These are phyloP conservation scores for Syncerus caffer DNA, from an alignment of 2,797 vertebrate genomes.

Conservation along the genomic window DNA sequence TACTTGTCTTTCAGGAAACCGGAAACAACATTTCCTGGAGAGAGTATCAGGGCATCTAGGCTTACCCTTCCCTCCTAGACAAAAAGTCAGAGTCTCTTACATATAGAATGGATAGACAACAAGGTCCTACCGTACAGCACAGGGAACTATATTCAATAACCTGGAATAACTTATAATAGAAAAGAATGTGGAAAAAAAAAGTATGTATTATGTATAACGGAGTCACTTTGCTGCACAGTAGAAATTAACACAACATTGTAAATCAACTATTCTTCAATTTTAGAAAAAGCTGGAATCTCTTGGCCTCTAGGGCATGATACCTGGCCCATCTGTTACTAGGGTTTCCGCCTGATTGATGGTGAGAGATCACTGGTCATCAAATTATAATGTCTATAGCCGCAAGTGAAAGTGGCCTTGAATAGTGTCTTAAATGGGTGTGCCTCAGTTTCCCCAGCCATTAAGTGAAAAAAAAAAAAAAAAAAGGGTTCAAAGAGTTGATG, in stretches of 20 bases:
- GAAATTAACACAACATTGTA: not conserved
- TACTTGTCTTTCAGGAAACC: not conserved
- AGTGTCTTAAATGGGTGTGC: not conserved
- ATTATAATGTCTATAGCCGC: not conserved
- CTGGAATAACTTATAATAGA: not conserved
- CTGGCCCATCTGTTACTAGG: not conserved
- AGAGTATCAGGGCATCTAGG: not conserved
- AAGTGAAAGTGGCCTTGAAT: not conserved
- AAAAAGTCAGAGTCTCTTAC: not conserved
- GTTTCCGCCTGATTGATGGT: not conserved
- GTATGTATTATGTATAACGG: not conserved
- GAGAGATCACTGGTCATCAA: not conserved
- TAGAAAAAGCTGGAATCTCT: not conserved
- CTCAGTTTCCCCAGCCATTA: constrained; percentile 41
- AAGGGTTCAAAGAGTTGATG: not conserved
- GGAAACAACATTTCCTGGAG: constrained; percentile 38
- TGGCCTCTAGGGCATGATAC: not conserved
- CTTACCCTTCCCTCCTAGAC: not conserved
- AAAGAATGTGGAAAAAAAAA: not conserved
- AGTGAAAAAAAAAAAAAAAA: not conserved
- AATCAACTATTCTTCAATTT: not conserved
- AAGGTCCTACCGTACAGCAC: not conserved
- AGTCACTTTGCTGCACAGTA: not conserved
- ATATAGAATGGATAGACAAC: not conserved
- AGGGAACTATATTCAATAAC: not conserved